These are phyloP conservation scores for Craniophora ligustri DNA, from an alignment of 2,888 invertebrate genomes.

Conservation along the genomic window DNA sequence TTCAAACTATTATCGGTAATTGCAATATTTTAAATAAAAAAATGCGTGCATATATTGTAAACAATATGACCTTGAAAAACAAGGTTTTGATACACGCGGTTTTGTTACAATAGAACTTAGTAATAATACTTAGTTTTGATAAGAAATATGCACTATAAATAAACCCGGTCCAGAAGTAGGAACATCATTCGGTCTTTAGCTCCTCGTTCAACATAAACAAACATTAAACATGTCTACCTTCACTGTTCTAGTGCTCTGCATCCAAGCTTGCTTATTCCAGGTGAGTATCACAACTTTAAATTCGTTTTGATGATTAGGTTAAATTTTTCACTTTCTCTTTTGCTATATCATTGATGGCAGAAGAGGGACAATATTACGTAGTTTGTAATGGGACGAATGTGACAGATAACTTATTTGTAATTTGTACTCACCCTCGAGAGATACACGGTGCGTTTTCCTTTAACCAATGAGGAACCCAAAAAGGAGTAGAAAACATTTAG, in stretches of 20 bases:
- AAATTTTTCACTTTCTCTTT: no score
- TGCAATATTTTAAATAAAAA: neutral
- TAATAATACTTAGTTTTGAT: neutral
- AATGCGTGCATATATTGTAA: conserved; percentile 2
- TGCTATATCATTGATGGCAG: no score
- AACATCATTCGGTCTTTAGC: conserved; percentile 24
- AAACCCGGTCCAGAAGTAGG: neutral
- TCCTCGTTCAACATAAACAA: conserved; percentile 22
- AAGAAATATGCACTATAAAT: neutral
- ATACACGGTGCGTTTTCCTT: no score
- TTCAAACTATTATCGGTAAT: conserved; percentile 6
- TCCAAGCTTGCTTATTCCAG: conserved; percentile 3
- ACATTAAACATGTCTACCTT: conserved; percentile 53
- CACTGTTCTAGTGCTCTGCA: neutral
- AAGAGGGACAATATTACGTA: no score
- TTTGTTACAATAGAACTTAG: neutral
- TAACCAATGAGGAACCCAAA: no score
- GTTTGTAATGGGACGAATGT: no score
- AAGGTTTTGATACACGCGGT: neutral
- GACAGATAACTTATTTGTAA: no score
- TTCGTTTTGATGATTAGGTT: neutral
- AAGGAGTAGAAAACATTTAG: no score
- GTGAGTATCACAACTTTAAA: neutral
- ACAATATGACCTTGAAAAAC: neutral
- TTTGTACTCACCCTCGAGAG: no score